Base-by-base conservation (phyloP, 2,113 vertebrate species). In the Syrmaticus mikado region DNA sequence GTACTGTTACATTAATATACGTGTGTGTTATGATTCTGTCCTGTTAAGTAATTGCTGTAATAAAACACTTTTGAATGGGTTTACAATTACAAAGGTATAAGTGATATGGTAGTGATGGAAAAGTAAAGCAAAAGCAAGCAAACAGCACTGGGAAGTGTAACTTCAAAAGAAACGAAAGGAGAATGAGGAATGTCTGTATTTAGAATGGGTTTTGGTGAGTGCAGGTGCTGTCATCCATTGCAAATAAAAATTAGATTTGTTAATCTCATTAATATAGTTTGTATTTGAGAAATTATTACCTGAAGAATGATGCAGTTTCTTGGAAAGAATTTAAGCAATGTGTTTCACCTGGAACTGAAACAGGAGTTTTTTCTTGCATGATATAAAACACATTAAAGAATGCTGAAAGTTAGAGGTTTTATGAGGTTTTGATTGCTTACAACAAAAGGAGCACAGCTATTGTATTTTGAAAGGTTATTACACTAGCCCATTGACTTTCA, bases 381-480 rank as follows among this genome's bases (percentile, higher is more conserved):
- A 77, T 8, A 1, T n/a, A 88, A 87, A 81, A 10, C 10, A 41
- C 8, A 41, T 19, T 28, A 60, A 90, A 90, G 40, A 52, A 41
- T 67, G 9, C 9, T 79, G 71, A 10, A 84, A 89, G 8, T 40
- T 13, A 41, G 43, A 81, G 48, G 6, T 71, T 71, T 86, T 48
- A 19, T 20, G 17, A 30, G 15, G 8, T 52, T 86, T 89, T 76
- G 48, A n/a, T 58, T 71, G n/a, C 19, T 43, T 48, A 4, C 86
- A 64, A 85, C n/a, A 91, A 91, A 72, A 73, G 67, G 71, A 79
- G 73, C 25, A 24, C 6, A 57, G 11, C 5, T 79, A 25, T 38
- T 90, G 53, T 36, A 38, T 85, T 76, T 90, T 68, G 57, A 80
- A 84, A 75, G 17, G 18, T 41, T 85, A 48, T 72, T 90, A 48